Conservation (phyloP, 2,113 vertebrate genomes). For the Sturnus vulgaris region DNA sequence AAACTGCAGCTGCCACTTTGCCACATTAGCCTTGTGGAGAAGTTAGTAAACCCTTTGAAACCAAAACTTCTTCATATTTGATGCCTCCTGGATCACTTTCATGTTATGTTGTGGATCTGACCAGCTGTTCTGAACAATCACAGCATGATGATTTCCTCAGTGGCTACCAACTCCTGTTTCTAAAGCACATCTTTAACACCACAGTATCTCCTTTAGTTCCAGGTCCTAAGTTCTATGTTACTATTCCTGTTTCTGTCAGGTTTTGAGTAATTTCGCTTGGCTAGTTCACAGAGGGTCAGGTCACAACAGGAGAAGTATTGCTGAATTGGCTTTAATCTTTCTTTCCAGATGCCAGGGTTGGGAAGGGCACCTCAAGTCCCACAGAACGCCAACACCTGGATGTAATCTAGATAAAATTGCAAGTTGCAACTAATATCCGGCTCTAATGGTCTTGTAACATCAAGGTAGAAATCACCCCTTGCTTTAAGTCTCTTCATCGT, state of each 20-base stretch:
- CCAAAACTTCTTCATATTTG: conserved; percentile 28
- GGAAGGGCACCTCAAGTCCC: not conserved
- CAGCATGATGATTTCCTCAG: not conserved
- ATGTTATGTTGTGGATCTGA: not conserved
- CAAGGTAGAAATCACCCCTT: not conserved
- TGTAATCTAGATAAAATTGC: not conserved
- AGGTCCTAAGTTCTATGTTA: not conserved
- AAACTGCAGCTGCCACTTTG: conserved; percentile 43
- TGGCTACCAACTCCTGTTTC: not conserved
- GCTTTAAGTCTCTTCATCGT: not conserved
- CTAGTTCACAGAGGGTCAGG: not conserved
- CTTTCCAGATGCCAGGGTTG: not conserved
- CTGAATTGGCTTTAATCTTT: not conserved
- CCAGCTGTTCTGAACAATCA: conserved; percentile 52
- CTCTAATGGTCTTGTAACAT: not conserved
- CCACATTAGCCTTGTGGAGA: not conserved
- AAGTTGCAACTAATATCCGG: not conserved
- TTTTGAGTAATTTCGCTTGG: conserved; percentile 8
- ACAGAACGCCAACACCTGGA: not conserved
- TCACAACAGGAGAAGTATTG: not conserved
- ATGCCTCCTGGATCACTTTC: conserved; percentile 43
- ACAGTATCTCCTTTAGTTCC: conserved; percentile 19
- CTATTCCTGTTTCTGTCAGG: not conserved
- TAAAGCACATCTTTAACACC: conserved; percentile 19
- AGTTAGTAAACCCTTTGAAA: conserved; percentile 45